Conservation (phyloP, 2,888 invertebrate genomes). For the Schizaphis graminum region DNA sequence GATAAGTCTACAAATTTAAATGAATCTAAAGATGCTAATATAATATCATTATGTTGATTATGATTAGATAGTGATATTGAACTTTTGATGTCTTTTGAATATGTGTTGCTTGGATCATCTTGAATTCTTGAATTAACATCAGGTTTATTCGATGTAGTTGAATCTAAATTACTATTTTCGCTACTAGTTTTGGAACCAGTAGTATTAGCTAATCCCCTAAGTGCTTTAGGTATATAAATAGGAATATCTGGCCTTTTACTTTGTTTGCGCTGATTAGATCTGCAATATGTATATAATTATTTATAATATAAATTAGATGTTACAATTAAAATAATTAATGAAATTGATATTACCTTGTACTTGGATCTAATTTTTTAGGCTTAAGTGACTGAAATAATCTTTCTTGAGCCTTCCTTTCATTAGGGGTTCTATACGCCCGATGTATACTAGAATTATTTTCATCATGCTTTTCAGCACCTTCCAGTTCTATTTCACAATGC, state of each 20-base stretch:
- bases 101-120: neutral
- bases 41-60: neutral
- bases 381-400: constrained; percentile 42
- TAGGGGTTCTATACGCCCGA: constrained; percentile 47
- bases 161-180: constrained; percentile 20
- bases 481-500: neutral
- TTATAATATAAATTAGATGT: neutral
- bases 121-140: neutral
- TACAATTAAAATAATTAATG: neutral
- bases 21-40: neutral
- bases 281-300: constrained; percentile 16
- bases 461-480: neutral
- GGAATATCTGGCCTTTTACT: constrained; percentile 61
- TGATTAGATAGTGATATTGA: neutral
- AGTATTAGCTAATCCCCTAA: constrained; percentile 5
- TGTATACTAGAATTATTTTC: neutral
- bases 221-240: constrained; percentile 57
- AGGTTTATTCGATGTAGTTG: neutral
- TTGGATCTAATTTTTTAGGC: constrained; percentile 1
- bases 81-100: neutral
- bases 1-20: constrained; percentile 5
- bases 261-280: constrained; percentile 22
- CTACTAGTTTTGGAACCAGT: constrained; percentile 71
- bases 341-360: constrained; percentile 31
- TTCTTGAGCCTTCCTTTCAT: constrained; percentile 58